These are phyloP conservation scores for Leptoclinus maculatus DNA, from an alignment of 2,797 vertebrate species.

Conservation along the genomic window DNA sequence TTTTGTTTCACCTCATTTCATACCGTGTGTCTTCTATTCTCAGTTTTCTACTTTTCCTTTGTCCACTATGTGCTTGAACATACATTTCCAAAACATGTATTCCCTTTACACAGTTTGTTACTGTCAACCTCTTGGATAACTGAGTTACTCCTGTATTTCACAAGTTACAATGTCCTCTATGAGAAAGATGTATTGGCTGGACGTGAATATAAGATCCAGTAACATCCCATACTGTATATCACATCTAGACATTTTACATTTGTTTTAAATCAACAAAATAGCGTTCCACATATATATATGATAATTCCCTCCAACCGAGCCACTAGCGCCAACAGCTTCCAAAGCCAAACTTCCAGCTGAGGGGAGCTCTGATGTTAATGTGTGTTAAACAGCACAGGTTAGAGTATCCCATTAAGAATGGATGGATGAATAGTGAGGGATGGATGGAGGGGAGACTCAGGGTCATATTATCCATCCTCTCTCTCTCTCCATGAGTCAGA, in stretches of 20 bases:
- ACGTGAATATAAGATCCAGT: neutral
- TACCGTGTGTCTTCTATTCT: neutral
- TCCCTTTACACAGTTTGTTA: neutral
- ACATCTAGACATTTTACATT: conserved; percentile 12
- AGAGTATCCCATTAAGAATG: conserved; percentile 69
- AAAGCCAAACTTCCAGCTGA: conserved; percentile 71
- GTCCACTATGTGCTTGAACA: neutral
- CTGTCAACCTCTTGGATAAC: neutral
- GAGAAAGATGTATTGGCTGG: neutral
- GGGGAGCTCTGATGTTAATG: conserved; percentile 70
- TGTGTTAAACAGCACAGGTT: conserved; percentile 79
- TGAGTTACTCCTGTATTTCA: neutral
- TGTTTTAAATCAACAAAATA: conserved; percentile 19
- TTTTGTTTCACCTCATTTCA: neutral
- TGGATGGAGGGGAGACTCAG: conserved; percentile 60
- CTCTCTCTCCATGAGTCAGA: conserved; percentile 61
- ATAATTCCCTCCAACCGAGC: conserved; percentile 27
- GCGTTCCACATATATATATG: neutral
- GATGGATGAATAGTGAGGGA: conserved; percentile 61
- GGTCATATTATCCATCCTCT: conserved; percentile 50
- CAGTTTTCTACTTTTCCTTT: neutral
- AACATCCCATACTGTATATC: neutral
- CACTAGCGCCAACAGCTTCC: conserved; percentile 40
- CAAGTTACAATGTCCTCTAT: neutral
- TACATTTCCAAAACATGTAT: neutral